phyloP scores from a whole-genome alignment of 1,140 invertebrate species.

The Drosophila ambigua region DNA sequence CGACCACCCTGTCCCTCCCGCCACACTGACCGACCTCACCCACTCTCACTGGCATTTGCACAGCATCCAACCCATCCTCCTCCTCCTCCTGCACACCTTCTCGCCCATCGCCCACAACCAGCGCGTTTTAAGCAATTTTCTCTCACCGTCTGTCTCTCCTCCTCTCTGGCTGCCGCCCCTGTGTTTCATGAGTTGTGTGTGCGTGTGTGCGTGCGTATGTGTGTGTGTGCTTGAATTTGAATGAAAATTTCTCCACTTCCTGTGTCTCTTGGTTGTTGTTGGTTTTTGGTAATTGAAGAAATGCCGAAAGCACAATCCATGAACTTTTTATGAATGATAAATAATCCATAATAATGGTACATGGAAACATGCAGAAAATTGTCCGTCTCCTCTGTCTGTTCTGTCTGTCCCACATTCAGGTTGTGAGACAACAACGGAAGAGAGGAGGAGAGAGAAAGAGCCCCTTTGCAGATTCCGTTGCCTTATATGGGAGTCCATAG shows the following conservation, averaged over 20 bases:
- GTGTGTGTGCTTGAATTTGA: slow-evolving; percentile 31
- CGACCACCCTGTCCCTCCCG: slow-evolving; percentile 9
- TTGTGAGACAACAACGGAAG: slow-evolving; percentile 8
- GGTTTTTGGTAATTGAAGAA: slow-evolving; percentile 16
- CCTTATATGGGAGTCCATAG: no score
- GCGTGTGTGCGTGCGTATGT: neutral
- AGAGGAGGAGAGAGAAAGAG: slow-evolving; percentile 21
- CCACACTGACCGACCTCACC: neutral
- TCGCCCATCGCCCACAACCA: neutral
- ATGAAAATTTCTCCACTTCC: slow-evolving; percentile 55
- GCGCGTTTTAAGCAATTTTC: no score
- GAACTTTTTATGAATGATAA: slow-evolving; percentile 25
- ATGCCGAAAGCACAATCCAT: neutral
- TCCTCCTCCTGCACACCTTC: no score
- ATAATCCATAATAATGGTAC: slow-evolving; percentile 26
- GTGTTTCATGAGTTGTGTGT: no score
- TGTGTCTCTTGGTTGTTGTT: slow-evolving; percentile 16
- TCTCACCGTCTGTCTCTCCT: no score
- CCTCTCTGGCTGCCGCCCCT: no score
- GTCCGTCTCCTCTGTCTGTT: neutral
- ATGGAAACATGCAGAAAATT: slow-evolving; percentile 32
- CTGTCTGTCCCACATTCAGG: slow-evolving; percentile 31
- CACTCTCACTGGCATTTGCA: slow-evolving; percentile 4
- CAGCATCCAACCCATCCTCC: slow-evolving; percentile 5
- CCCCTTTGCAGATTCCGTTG: no score